A percentile compares a stretch with the other conserved stretches of the same genome.
These are phyloP conservation scores for Syndactyla subalaris DNA, from an alignment of 2,797 vertebrate genomes.

Conservation along the genomic window DNA sequence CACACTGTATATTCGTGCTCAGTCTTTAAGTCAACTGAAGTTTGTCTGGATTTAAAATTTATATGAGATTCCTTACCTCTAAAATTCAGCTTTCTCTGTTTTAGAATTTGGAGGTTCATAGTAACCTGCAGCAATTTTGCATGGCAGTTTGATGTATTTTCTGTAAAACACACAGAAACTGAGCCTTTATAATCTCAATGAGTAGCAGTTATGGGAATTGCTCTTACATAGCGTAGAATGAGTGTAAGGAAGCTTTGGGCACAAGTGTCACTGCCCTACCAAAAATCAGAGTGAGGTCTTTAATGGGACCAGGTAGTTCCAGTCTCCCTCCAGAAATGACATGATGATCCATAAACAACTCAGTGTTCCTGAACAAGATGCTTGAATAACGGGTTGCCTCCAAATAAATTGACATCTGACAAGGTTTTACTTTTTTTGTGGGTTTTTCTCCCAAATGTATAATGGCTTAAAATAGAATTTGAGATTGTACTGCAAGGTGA, in stretches of 20 bases:
- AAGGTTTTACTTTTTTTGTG: neutral
- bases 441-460: neutral
- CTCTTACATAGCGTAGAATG: fast-evolving
- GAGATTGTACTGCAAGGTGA: neutral
- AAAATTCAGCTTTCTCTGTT: neutral
- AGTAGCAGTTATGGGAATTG: neutral
- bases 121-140: neutral
- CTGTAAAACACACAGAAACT: neutral
- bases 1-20: neutral
- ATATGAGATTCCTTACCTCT: neutral
- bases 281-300: neutral
- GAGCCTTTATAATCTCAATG: neutral
- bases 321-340: neutral
- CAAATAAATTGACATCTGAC: neutral
- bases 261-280: neutral
- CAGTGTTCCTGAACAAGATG: neutral
- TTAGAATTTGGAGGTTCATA: neutral
- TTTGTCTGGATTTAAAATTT: neutral
- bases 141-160: neutral
- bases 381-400: neutral
- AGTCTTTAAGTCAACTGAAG: neutral
- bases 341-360: neutral
- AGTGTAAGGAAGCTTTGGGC: neutral
- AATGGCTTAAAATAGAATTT: neutral
- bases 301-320: neutral